A percentile compares a stretch with the other conserved stretches of the same genome.
Evolutionary conservation across 35 echinoderm and acorn worm genomes (phyloP).

Genomic region (Patiria miniata): DNA sequence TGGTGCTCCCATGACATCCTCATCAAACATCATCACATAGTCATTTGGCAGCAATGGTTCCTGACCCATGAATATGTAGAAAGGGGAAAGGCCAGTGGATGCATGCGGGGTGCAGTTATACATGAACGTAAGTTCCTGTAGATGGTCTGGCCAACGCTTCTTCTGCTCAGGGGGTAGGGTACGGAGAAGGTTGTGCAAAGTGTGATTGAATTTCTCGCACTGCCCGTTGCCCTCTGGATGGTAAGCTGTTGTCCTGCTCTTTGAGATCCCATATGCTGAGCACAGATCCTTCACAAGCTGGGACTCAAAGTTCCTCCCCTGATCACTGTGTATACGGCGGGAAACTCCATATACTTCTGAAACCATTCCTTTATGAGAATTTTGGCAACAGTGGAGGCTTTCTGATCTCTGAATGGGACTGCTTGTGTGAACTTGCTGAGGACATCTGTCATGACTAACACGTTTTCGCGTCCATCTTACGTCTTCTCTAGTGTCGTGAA

Average conservation of each 20-base stretch:
- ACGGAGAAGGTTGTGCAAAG: slow-evolving; percentile 8
- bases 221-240: slow-evolving; percentile 33
- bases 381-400: too few relatives aligned
- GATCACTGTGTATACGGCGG: background rate
- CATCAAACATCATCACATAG: too few relatives aligned
- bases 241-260: slow-evolving; percentile 12
- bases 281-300: slow-evolving; percentile 17
- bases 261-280: background rate
- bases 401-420: background rate
- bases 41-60: background rate
- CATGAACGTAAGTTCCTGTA: slow-evolving; percentile 11
- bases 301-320: too few relatives aligned
- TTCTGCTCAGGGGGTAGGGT: slow-evolving; percentile 34
- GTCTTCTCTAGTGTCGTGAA: slow-evolving; percentile 56
- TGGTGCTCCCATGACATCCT: too few relatives aligned
- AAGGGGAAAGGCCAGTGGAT: slow-evolving; percentile 36
- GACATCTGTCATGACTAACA: slow-evolving; percentile 70
- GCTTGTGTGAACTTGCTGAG: slow-evolving; percentile 62
- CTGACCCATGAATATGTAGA: slow-evolving; percentile 26
- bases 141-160: slow-evolving; percentile 13
- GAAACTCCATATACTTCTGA: slow-evolving; percentile 14
- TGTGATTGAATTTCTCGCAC: background rate
- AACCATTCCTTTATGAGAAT: background rate
- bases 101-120: slow-evolving; percentile 34
- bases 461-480: slow-evolving; percentile 54